These are phyloP conservation scores for Actias luna DNA, from an alignment of 2,888 invertebrate genomes.

Conservation along the genomic window DNA sequence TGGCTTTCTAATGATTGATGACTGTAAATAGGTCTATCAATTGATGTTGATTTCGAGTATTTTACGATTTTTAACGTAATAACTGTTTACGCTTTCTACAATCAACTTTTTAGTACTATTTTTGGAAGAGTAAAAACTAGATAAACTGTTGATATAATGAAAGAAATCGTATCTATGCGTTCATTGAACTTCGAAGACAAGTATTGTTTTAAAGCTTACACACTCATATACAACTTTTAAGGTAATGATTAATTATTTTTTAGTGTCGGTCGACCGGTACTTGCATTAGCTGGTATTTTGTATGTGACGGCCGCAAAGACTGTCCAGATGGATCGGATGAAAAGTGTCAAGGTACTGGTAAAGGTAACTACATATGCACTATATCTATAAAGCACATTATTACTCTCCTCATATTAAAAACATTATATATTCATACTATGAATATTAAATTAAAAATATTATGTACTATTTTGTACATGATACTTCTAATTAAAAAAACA, in stretches of 20 bases:
- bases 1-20: background rate
- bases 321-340: slow-evolving; percentile 95
- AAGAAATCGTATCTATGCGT: background rate
- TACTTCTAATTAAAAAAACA: too few species aligned
- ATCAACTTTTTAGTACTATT: background rate
- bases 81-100: background rate
- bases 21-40: background rate
- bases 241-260: slow-evolving; percentile 30
- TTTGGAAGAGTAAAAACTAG: background rate
- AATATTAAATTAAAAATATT: background rate
- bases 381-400: slow-evolving; percentile 34
- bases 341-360: slow-evolving; percentile 84
- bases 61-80: background rate
- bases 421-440: background rate
- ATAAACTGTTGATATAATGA: background rate
- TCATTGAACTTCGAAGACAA: background rate
- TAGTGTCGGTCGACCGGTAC: slow-evolving; percentile 92
- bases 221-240: background rate
- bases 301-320: slow-evolving; percentile 92
- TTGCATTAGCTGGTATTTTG: slow-evolving; percentile 96
- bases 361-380: slow-evolving; percentile 66
- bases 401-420: slow-evolving; percentile 19
- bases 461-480: background rate
- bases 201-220: background rate
- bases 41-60: background rate